Evolutionary conservation across 2,888 invertebrate species (phyloP), one percentile per base, ranked within the genome.

Genomic region (Germaria angustata): DNA sequence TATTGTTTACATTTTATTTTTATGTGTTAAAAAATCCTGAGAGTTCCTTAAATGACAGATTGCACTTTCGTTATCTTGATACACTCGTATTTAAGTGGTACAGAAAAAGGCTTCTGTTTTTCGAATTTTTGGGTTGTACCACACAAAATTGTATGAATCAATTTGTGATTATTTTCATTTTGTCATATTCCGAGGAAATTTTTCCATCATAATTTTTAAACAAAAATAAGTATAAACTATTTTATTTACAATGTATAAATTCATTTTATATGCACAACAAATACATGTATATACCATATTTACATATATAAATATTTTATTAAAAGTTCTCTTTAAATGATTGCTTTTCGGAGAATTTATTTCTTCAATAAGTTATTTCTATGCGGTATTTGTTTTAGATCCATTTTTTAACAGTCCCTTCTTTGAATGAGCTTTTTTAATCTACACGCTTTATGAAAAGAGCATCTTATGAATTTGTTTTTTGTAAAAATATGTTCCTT

Each of bases 21-120:
- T n/a, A n/a, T n/a, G n/a, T 57, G 44, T 46, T 7, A 22, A 44
- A 22, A 68, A 76, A 57, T 63, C 63, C 73, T 69, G 46, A 46
- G 65, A 65, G 53, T 66, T 76, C 79, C 82, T 79, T 76, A 59
- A 76, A 57, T 79, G 79, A 76, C 82, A 71, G 79, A 82, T 82
- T 82, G 82, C 79, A 59, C n/a, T 82, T 71, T 71, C 65, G 53
- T 82, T 79, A 79, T 82, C 79, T 79, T 59, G 65, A 46, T 63
- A 44, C 34, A 32, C 5, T 36, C 32, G 36, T n/a, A 57, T 8
- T 36, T 34, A 15, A 57, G 49, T 44, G 46, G 11, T 28, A 55
- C 34, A 36, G 51, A 39, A 72, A 32, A 73, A n/a, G 41, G 63
- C 73, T 73, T 73, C 73, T 73, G 73, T 61, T 72, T 61, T 41